These are phyloP conservation scores for Erebia aethiops DNA, from an alignment of 2,888 invertebrate genomes.

Conservation along the genomic window DNA sequence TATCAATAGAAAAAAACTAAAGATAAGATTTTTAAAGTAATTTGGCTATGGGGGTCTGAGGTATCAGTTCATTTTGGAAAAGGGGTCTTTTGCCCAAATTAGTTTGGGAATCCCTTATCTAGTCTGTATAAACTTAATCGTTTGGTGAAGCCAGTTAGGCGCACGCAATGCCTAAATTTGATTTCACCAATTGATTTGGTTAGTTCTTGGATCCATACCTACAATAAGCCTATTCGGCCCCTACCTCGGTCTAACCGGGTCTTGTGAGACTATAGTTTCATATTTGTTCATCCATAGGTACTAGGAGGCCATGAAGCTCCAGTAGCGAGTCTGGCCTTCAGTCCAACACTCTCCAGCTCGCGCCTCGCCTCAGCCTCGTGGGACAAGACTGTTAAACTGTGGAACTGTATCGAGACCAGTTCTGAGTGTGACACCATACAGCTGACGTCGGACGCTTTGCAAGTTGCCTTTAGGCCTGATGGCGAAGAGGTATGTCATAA, in stretches of 20 bases:
- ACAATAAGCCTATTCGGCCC: too few relatives aligned
- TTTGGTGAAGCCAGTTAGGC: too few relatives aligned
- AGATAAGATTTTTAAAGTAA: too few relatives aligned
- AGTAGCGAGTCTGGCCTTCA: constrained; percentile 91
- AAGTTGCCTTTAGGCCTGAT: constrained; percentile 93
- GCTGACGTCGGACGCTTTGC: constrained; percentile 90
- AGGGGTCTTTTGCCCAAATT: too few relatives aligned
- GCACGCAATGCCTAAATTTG: too few relatives aligned
- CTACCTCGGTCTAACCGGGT: too few relatives aligned
- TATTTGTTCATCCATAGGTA: constrained; percentile 71
- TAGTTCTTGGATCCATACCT: neutral
- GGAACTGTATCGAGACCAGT: constrained; percentile 94
- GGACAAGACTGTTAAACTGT: constrained; percentile 94
- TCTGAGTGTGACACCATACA: constrained; percentile 91
- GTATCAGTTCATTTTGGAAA: too few relatives aligned
- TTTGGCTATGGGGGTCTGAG: too few relatives aligned
- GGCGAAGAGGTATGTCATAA: constrained; percentile 87
- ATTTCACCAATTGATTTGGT: neutral
- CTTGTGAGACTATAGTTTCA: neutral
- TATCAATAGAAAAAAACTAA: too few relatives aligned
- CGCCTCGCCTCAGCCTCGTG: constrained; percentile 94
- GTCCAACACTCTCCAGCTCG: constrained; percentile 87
- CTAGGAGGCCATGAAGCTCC: constrained; percentile 97
- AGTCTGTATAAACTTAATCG: too few relatives aligned
- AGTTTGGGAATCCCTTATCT: too few relatives aligned